Evolutionary conservation across 2,797 vertebrate genomes (phyloP), one percentile per base, ranked within the genome.

Genomic region (Onychomys torridus): DNA sequence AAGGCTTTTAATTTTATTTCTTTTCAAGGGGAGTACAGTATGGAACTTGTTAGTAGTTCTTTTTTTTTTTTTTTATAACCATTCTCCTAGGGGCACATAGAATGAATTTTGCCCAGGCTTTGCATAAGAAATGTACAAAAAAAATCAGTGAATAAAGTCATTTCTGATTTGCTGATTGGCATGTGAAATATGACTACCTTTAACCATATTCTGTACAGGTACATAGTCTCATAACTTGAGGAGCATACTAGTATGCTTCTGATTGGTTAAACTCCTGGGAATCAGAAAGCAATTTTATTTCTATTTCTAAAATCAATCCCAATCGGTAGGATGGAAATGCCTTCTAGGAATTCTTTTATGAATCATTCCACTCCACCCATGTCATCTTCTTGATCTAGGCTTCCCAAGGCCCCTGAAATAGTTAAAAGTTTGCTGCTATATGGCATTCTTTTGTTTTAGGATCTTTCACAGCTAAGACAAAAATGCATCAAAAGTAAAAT

Each of bases 61-160:
- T 77, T 57, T 46, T 90, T 59, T 94, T n/a, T n/a, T n/a, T n/a
- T n/a, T n/a, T n/a, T n/a, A 90, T 32, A 32, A n/a, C 37, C 29
- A 67, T 23, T 83, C 11, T 90, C 71, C 59, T 71, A 25, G 82
- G 29, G 25, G 4, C 49, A 73, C 52, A 73, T 2, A 88, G 27
- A 78, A 32, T 90, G 37, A 93, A 84, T 96, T 93, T 83, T 6
- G 34, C 59, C n/a, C 92, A 79, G 59, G 19, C 5, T 89, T 85
- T 46, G 49, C 40, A 46, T 81, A 21, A 25, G 10, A 78, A 91
- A 49, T 91, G 6, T 29, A 75, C 17, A n/a, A n/a, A 73, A 78
- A 83, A 83, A 94, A 73, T 93, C 77, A 83, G 52, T n/a, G 52
- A 63, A 63, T 73, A 6, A 37, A 32, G 46, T 75, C 2, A 17